Base-by-base conservation (phyloP, 2,113 vertebrate genomes). In the Glaucomys volans region DNA sequence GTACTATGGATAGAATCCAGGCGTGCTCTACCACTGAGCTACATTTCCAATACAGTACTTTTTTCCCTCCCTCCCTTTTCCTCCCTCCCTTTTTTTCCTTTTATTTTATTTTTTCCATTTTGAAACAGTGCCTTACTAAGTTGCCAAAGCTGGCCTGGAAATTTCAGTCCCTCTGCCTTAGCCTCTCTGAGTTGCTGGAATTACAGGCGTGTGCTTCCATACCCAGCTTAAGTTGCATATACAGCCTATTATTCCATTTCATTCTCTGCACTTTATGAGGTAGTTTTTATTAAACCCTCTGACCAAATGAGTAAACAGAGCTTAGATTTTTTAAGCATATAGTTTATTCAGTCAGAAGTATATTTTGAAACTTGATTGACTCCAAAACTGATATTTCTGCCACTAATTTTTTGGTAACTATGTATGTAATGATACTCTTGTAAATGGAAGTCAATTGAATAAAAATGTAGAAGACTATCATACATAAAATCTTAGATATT, bases 211-310 rank as follows among this genome's bases (percentile, higher is more conserved):
- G 59, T 62, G 24, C 59, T 62, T 62, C 6, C 59, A 28, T 62
- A 11, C 59, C 24, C 26, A 28, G 24, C 59, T 28, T 62, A 80
- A 87, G 47, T 57, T 91, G 2, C 87, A 64, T 95, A 20, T 40
- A 74, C 79, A 89, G 50, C 47, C 50, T 93, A 10, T 59, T 72
- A 71, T 67, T 26, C 72, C n/a, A 22, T 79, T n/a, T 89, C 91
- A 77, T 57, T 72, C 35, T 95, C 4, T 72, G 4, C 59, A 77
- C 59, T 88, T 59, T 86, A 75, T 28, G 40, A 76, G 18, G 12
- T 91, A 44, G 71, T 95, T 96, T 86, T 95, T 79, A 76, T 62
- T 87, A 67, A 67, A 44, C 16, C 66, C 32, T 95, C 75, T 96
- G 54, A 82, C 54, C n/a, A 91, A 30, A 91, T 80, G 75, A 83